Evolutionary conservation across 1,140 invertebrate species (phyloP).

Genomic region (Heliconius himera): DNA sequence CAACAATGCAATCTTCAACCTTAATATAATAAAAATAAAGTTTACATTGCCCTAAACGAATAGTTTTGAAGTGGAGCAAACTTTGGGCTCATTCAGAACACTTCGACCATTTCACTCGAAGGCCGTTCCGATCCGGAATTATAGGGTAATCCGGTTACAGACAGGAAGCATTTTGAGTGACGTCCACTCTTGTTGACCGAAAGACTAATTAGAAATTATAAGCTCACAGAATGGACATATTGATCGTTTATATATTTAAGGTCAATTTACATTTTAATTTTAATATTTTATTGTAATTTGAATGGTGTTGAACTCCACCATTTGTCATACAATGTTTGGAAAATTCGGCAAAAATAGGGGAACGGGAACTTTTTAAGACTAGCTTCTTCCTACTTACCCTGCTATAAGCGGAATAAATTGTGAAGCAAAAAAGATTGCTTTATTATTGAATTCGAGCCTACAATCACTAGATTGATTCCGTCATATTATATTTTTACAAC

Average conservation of each 20-base stretch:
- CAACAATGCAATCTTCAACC: neutral
- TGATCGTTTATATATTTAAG: neutral
- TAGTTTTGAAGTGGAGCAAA: slow-evolving; percentile 10
- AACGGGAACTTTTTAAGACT: no score
- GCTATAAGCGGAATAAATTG: no score
- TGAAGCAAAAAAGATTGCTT: neutral
- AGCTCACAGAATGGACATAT: neutral
- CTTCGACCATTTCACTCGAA: slow-evolving; percentile 17
- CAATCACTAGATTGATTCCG: no score
- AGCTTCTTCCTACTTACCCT: no score
- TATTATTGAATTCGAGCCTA: no score
- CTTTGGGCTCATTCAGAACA: neutral
- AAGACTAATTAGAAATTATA: slow-evolving; percentile 9
- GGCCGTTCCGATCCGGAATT: slow-evolving; percentile 30
- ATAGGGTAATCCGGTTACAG: slow-evolving; percentile 22
- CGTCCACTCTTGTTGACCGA: slow-evolving; percentile 1
- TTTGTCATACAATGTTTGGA: neutral
- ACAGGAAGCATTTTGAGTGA: slow-evolving; percentile 9
- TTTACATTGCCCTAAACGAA: neutral
- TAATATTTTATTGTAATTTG: neutral
- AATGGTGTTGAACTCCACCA: neutral
- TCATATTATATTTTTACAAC: no score
- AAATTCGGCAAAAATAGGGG: neutral
- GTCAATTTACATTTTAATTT: neutral
- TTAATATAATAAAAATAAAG: neutral